Evolutionary conservation across 2,113 vertebrate species (phyloP), one percentile per base, ranked within the genome.

Genomic region (Miniopterus natalensis): DNA sequence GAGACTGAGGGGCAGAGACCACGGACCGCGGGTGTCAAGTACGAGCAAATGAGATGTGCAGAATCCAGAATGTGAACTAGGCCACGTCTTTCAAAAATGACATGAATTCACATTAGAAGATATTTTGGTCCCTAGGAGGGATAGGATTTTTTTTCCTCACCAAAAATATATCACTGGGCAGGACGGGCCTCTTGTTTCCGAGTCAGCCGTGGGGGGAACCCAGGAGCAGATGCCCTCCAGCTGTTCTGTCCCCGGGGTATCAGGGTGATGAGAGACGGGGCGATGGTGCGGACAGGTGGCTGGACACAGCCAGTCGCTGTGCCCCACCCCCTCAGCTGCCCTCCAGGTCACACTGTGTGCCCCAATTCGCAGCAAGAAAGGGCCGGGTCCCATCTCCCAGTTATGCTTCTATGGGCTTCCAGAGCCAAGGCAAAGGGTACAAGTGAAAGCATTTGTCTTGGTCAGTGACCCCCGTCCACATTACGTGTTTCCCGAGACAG

Each of bases 161-260:
- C 92, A 88, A 90, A 96, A 93, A 97, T 92, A 93, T 8, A 93
- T 70, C 95, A n/a, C 92, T 59, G 73, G 78, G 84, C 94, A 87
- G 49, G 79, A 81, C 5, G 70, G 74, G 36, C 49, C 65, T 80
- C n/a, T 80, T 84, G 79, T 95, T 87, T 85, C 23, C 0, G 2
- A 94, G 63, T 68, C 15, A 65, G 88, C 94, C 78, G 40, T 20
- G 70, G 0, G 40, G 90, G 90, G 78, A 81, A 40, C 87, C 53
- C 1, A 1, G 31, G 88, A 95, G 88, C 96, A 90, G 96, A 95
- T 66, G 94, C 81, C 49, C 61, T 90, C 96, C 75, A 77, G 93
- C 90, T 96, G 90, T 74, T 95, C 77, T n/a, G 59, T 36, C 36
- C n/a, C 42, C 4, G 25, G 90, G n/a, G 49, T n/a, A 31, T 71